Evolutionary conservation across 2,113 vertebrate genomes (phyloP).

Genomic region (Gymnorhina tibicen): DNA sequence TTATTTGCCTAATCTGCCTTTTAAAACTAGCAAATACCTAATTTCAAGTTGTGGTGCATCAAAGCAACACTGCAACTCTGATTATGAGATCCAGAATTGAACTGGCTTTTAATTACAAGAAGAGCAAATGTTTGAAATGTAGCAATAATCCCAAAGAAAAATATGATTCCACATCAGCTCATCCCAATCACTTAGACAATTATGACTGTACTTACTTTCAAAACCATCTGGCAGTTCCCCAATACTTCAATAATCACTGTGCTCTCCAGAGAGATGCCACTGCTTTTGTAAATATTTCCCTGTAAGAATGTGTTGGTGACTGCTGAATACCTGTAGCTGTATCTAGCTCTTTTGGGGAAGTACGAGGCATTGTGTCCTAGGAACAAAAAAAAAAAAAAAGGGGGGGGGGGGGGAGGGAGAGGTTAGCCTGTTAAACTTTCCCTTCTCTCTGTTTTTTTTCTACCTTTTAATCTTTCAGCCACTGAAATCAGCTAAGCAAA

Average conservation of each 20-base stretch:
- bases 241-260: slow-evolving; percentile 74
- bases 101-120: background rate
- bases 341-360: slow-evolving; percentile 69
- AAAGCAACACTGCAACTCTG: background rate
- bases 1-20: background rate
- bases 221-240: slow-evolving; percentile 77
- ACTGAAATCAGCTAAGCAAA: background rate
- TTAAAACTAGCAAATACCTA: background rate
- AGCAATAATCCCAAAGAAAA: background rate
- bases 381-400: background rate
- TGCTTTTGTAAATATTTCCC: slow-evolving; percentile 58
- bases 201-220: slow-evolving; percentile 73
- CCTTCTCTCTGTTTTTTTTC: background rate
- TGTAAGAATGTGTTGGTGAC: slow-evolving; percentile 71
- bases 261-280: slow-evolving; percentile 78
- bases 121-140: background rate
- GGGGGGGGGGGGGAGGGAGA: background rate
- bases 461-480: background rate
- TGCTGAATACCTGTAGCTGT: slow-evolving; percentile 79
- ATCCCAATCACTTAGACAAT: background rate
- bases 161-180: background rate
- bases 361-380: slow-evolving; percentile 37
- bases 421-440: background rate
- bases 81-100: background rate
- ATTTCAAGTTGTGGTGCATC: background rate